Percentiles rank a stretch among this genome's conserved stretches.
Conservation (phyloP, 1,140 invertebrate species). For the Magallana angulata region DNA sequence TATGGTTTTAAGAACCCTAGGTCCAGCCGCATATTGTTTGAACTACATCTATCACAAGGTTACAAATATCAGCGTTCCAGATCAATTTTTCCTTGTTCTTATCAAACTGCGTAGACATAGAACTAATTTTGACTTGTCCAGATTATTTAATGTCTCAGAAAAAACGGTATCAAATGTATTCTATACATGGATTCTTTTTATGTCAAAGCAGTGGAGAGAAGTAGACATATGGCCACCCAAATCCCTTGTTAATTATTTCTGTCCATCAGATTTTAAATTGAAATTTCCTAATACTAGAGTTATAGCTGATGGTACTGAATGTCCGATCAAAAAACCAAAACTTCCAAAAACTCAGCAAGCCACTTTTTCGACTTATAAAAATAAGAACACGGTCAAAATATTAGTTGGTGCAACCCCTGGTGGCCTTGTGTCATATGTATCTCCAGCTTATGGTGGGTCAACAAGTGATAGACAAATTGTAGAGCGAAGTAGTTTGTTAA, state of each 20-base stretch:
- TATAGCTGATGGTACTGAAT: constrained; percentile 71
- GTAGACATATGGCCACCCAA: constrained; percentile 67
- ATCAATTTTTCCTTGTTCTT: constrained; percentile 62
- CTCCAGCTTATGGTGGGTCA: constrained; percentile 60
- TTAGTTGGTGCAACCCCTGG: constrained; percentile 62
- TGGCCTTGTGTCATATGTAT: constrained; percentile 59
- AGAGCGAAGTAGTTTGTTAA: constrained; percentile 44
- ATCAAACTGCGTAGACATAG: no score
- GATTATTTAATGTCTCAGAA: constrained; percentile 61
- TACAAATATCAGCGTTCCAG: constrained; percentile 10
- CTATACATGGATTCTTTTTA: constrained; percentile 62
- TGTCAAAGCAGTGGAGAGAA: constrained; percentile 64
- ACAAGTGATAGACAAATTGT: constrained; percentile 59
- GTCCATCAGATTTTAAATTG: constrained; percentile 66
- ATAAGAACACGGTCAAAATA: constrained; percentile 64
- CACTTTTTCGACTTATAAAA: constrained; percentile 72
- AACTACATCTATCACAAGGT: no score
- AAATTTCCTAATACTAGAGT: constrained; percentile 68
- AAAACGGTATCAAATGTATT: constrained; percentile 66
- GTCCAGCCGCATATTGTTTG: no score
- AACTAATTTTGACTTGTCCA: no score
- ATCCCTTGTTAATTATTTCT: constrained; percentile 61
- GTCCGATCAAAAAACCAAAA: constrained; percentile 60
- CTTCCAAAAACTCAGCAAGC: constrained; percentile 66
- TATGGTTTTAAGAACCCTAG: neutral